Evolutionary conservation across 2,113 vertebrate genomes (phyloP).

Genomic region (Gambusia affinis): DNA sequence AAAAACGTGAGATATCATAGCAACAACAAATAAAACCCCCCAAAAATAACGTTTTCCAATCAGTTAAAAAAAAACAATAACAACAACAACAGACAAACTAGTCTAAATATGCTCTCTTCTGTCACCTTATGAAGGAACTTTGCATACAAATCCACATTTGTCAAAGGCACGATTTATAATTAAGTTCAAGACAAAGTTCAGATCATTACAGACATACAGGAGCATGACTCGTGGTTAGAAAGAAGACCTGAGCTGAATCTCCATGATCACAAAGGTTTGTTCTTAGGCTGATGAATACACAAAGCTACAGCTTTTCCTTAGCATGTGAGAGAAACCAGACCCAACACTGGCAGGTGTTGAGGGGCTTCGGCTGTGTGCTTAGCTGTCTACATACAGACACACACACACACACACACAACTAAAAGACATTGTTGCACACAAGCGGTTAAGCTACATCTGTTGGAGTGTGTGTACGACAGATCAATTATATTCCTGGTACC

Average conservation of each 20-base stretch:
- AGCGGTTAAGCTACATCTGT: not conserved
- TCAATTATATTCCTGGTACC: constrained; percentile 16
- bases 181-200: constrained; percentile 43
- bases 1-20: not conserved
- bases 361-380: not conserved
- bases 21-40: not conserved
- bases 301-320: constrained; percentile 9
- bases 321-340: not conserved
- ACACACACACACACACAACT: not conserved
- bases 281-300: constrained; percentile 31
- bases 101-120: no score
- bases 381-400: not conserved
- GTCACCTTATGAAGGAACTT: no score
- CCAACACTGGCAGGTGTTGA: not conserved
- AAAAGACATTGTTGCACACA: no score
- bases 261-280: constrained; percentile 42
- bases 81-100: no score
- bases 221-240: constrained; percentile 28
- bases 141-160: not conserved
- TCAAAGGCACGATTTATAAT: constrained; percentile 22
- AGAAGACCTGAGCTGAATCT: constrained; percentile 21
- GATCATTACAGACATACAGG: constrained; percentile 14
- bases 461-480: constrained; percentile 7
- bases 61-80: no score
- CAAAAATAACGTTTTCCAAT: not conserved